Percentiles rank a stretch among this genome's conserved stretches.
Evolutionary conservation across 2,797 vertebrate species (phyloP).

Genomic region (Amazona finschi): DNA sequence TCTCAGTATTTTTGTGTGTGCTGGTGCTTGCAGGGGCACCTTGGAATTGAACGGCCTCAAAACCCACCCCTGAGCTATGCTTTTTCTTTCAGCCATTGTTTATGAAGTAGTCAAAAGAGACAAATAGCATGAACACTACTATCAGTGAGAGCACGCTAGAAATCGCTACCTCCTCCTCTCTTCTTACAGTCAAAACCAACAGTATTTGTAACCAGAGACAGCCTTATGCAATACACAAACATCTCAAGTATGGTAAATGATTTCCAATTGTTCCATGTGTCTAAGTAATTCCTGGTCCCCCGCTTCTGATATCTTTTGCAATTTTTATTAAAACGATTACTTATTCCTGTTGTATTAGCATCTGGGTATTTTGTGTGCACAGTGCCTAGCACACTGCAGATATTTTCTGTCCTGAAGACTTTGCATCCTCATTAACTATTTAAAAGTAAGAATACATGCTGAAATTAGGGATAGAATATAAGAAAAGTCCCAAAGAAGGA

Average conservation of each 20-base stretch:
- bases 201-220: constrained; percentile 59
- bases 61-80: neutral
- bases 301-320: constrained; percentile 10
- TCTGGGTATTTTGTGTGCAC: neutral
- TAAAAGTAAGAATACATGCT: neutral
- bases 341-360: neutral
- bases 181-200: constrained; percentile 44
- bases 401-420: neutral
- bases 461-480: neutral
- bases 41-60: neutral
- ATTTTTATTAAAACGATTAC: constrained; percentile 17
- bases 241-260: constrained; percentile 45
- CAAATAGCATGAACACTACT: neutral
- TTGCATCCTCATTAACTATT: neutral
- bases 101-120: neutral
- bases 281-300: constrained; percentile 28
- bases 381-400: neutral
- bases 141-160: neutral
- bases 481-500: neutral
- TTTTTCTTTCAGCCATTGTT: neutral
- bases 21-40: neutral
- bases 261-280: constrained; percentile 45
- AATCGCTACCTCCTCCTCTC: constrained; percentile 21
- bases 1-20: neutral
- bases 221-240: constrained; percentile 36